Evolutionary conservation across 2,888 invertebrate species (phyloP).

Genomic region (Ophion ellenae): DNA sequence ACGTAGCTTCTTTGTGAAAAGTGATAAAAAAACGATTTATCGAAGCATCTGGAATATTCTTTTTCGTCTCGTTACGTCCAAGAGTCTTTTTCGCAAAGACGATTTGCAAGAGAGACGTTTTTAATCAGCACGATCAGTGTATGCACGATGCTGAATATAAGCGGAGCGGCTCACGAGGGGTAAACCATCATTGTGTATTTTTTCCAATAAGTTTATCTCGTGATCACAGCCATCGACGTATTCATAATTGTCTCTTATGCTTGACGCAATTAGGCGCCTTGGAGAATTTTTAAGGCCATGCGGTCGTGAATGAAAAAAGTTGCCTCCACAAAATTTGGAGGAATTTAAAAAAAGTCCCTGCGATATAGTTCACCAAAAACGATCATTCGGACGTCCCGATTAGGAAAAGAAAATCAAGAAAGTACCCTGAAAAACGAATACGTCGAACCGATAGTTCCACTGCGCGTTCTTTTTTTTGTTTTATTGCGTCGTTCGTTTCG

Average conservation of each 20-base stretch:
- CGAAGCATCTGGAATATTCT: not conserved
- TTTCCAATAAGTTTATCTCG: not conserved
- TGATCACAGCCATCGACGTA: conserved; percentile 61
- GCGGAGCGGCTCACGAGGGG: not conserved
- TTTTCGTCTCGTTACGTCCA: not conserved
- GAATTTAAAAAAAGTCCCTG: conserved; percentile 15
- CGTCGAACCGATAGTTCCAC: conserved; percentile 56
- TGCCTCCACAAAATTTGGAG: not conserved
- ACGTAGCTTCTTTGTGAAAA: not conserved
- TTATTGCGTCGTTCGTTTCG: conserved; percentile 32
- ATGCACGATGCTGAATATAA: not conserved
- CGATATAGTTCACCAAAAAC: conserved; percentile 19
- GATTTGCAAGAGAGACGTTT: not conserved
- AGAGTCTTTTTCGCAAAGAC: not conserved
- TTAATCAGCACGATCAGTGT: not conserved
- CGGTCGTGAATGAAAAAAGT: not conserved
- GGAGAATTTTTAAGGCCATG: conserved; percentile 49
- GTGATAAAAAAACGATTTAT: no score
- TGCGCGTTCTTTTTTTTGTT: conserved; percentile 2
- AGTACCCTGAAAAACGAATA: conserved; percentile 73
- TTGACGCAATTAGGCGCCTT: not conserved
- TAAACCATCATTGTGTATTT: not conserved
- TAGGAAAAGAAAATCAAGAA: conserved; percentile 54
- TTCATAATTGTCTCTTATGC: conserved; percentile 31
- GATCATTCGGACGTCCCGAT: conserved; percentile 23